Base-by-base conservation (phyloP, 2,797 vertebrate genomes). In the Crax fasciolata region DNA sequence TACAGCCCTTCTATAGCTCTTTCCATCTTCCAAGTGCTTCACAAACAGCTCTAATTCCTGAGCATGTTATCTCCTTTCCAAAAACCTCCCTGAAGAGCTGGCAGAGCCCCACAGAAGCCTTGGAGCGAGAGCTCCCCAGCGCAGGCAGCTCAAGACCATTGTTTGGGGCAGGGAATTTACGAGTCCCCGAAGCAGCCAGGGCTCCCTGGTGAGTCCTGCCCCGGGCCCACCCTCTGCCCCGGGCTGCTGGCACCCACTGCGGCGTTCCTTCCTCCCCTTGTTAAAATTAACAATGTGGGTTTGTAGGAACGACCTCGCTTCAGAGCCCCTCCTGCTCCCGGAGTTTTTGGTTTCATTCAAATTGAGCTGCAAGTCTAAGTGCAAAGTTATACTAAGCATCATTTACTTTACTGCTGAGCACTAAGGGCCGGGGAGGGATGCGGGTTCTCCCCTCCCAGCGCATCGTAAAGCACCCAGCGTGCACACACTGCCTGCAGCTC, bases 241-340 rank as follows among this genome's bases (percentile, higher is more conserved):
- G 57, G 77, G 83, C 70, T 77, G 58, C 70, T 90, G 57, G 61
- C 81, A 67, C 41, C 35, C 75, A 44, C 74, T 62, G 80, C 81
- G 85, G 85, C 30, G 92, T 93, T 88, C 7, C n/a, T 88, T 87
- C 87, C 70, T 95, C 75, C 86, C 72, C 1, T 92, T 90, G 83
- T 97, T 96, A 97, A 97, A 97, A 97, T 96, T 97, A 97, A 97
- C 72, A 70, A 96, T 88, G 96, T 96, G 90, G 84, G 89, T 94
- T 95, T 96, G 92, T 93, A 92, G 83, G 96, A 88, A 94, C 0
- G 9, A 92, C 77, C 46, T 74, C 6, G n/a, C 74, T 48, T 44
- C 65, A 41, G 30, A 87, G 43, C 51, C 73, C 78, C 90, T 97
- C 93, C 96, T 88, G 72, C 52, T 93, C 95, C 84, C 39, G 49